Conservation (phyloP, 2,888 invertebrate species). For the Hirudinaria manillensis region DNA sequence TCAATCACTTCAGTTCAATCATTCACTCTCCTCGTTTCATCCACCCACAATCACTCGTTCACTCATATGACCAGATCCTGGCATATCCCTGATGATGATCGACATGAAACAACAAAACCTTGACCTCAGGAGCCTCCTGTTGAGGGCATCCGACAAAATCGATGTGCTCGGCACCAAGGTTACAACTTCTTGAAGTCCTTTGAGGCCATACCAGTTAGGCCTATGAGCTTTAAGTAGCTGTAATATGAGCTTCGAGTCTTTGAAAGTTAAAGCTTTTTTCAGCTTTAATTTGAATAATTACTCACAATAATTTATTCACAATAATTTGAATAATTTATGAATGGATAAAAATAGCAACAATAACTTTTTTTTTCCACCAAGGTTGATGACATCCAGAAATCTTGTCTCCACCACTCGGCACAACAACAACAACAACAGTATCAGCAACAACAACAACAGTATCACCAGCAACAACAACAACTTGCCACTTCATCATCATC, state of each 20-base stretch:
- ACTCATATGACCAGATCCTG: neutral
- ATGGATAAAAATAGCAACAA: neutral
- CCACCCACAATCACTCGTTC: neutral
- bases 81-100: neutral
- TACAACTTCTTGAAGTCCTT: neutral
- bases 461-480: neutral
- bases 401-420: neutral
- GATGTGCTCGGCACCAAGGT: neutral
- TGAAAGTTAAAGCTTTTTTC: too few relatives aligned
- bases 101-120: slow-evolving; percentile 6
- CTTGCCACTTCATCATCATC: neutral
- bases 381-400: slow-evolving; percentile 9
- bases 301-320: too few relatives aligned
- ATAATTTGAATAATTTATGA: neutral
- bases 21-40: neutral
- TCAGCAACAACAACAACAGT: too few relatives aligned
- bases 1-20: too few relatives aligned
- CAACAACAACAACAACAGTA: too few relatives aligned
- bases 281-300: too few relatives aligned
- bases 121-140: neutral
- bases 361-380: neutral
- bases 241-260: too few relatives aligned
- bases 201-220: too few relatives aligned
- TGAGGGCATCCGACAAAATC: neutral
- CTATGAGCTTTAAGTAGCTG: too few relatives aligned